Conservation (phyloP, 2,888 invertebrate species). For the Parthenolecanium corni region DNA sequence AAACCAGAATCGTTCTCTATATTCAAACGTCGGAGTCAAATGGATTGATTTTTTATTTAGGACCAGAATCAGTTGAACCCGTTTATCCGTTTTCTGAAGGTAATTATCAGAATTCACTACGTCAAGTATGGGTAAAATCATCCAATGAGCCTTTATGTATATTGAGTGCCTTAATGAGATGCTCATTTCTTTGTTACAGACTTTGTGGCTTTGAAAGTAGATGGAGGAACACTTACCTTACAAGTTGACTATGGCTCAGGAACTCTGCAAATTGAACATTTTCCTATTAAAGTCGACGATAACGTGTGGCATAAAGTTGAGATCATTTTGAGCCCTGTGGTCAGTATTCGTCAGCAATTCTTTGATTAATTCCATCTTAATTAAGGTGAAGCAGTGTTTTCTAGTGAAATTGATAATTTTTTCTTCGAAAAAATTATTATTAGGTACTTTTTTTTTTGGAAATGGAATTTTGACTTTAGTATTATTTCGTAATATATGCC, state of each 20-base stretch:
- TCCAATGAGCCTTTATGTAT: too few relatives aligned
- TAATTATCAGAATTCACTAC: slow-evolving; percentile 33
- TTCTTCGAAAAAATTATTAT: too few relatives aligned
- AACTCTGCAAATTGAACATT: slow-evolving; percentile 56
- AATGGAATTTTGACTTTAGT: too few relatives aligned
- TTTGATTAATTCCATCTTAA: not conserved
- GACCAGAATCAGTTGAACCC: slow-evolving; percentile 50
- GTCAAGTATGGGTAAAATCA: not conserved
- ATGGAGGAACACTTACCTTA: slow-evolving; percentile 68
- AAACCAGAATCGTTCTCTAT: slow-evolving; percentile 67
- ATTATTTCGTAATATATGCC: too few relatives aligned
- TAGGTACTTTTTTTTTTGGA: too few relatives aligned
- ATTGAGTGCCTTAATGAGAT: too few relatives aligned
- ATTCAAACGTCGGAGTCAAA: slow-evolving; percentile 62
- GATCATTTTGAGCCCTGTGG: slow-evolving; percentile 49
- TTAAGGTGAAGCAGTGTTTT: not conserved
- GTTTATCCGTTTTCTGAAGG: slow-evolving; percentile 53
- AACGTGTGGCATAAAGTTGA: slow-evolving; percentile 80
- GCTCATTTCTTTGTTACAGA: slow-evolving; percentile 45
- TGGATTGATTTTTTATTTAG: slow-evolving; percentile 82
- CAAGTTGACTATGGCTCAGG: slow-evolving; percentile 81
- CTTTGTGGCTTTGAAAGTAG: slow-evolving; percentile 79
- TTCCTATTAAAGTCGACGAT: slow-evolving; percentile 61
- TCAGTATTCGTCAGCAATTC: too few relatives aligned
- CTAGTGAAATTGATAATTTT: not conserved